Evolutionary conservation across 2,888 invertebrate species (phyloP).

Genomic region (Synanthedon tipuliformis): DNA sequence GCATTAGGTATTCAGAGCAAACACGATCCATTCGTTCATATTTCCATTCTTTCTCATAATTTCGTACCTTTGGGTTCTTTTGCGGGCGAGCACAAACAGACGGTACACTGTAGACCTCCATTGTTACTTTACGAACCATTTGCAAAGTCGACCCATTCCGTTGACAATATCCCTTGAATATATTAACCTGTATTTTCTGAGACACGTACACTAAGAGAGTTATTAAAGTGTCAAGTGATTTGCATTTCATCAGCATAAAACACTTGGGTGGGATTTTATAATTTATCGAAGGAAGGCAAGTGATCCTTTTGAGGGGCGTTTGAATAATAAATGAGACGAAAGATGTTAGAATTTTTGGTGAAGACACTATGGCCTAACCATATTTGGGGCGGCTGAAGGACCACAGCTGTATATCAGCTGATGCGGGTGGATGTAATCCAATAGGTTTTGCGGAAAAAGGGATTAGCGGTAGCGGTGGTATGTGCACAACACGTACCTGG

Average conservation of each 20-base stretch:
- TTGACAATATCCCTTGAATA: constrained; percentile 4
- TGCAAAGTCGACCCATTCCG: constrained; percentile 5
- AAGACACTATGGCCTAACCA: too few species aligned
- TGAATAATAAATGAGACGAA: constrained; percentile 38
- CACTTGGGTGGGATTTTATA: constrained; percentile 33
- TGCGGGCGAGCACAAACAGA: not conserved
- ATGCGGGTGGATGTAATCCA: too few species aligned
- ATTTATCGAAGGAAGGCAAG: constrained; percentile 33
- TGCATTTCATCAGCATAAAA: constrained; percentile 38
- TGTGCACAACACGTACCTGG: too few species aligned
- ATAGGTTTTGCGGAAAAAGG: too few species aligned
- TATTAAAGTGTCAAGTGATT: constrained; percentile 27
- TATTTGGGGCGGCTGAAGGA: too few species aligned
- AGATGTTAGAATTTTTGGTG: constrained; percentile 13
- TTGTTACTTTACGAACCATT: constrained; percentile 1
- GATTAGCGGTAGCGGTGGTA: too few species aligned
- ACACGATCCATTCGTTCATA: too few species aligned
- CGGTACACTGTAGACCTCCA: not conserved
- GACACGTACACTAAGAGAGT: constrained; percentile 8
- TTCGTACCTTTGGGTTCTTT: not conserved
- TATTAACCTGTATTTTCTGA: constrained; percentile 5
- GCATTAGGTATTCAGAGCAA: too few species aligned
- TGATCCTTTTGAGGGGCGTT: constrained; percentile 35
- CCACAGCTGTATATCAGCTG: too few species aligned
- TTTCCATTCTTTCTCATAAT: too few species aligned